Evolutionary conservation across 2,113 vertebrate genomes (phyloP), one percentile per base, ranked within the genome.

Genomic region (Eira barbara): DNA sequence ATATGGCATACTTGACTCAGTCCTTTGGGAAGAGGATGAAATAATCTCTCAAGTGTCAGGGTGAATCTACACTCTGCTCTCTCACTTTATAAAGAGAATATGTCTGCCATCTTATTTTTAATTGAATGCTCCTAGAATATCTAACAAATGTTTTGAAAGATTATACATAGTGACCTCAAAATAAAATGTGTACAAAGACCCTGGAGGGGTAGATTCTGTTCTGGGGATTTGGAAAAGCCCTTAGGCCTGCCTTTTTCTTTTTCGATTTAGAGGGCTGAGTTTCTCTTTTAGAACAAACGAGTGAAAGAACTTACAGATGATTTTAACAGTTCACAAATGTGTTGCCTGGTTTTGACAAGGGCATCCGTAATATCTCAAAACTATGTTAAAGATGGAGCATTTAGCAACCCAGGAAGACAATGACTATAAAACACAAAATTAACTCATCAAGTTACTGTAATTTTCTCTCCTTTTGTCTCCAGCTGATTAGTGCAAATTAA

Each of bases 401-500:
- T 97, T 93, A 92, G 79, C 88, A 88, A 88, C 84, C 27, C 65
- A 95, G 94, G 42, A 98, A 96, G 84, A 95, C 96, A 98, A 97
- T 97, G 94, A 91, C 3, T 49, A 5, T 94, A 94, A 94, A 97
- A 96, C 61, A 94, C 91, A 97, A 65, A 61, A 80, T 88, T 82
- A 94, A 94, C 93, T 83, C 59, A 84, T 92, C 59, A 76, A 96
- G 45, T 96, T 97, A 82, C 39, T 97, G 31, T 96, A 97, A 98
- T 97, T 97, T 98, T 94, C 82, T 86, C 78, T 98, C 36, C 52
- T 63, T 94, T 98, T 97, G 92, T 98, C 96, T 98, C 71, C n/a
- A 57, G 74, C 78, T 97, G 95, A 97, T 97, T 97, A 94, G 87
- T 97, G 78, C 76, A 93, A 98, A 98, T 95, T 97, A 97, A 97